A percentile compares a stretch with the other conserved stretches of the same genome.
These are phyloP conservation scores for Hyposoter didymator DNA, from an alignment of 2,888 invertebrate species.

Conservation along the genomic window DNA sequence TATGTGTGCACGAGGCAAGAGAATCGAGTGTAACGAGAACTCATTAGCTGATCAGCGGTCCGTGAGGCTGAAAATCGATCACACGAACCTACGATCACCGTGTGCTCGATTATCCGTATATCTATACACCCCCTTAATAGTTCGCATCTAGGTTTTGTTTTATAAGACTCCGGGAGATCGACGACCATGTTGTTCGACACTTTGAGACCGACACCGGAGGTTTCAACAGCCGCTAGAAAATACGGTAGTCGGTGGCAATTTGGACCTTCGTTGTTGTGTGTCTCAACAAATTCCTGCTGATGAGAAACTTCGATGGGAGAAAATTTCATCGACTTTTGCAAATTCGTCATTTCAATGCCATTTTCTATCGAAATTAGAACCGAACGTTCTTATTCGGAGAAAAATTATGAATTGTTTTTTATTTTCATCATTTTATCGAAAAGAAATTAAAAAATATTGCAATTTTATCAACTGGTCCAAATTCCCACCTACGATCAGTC, in stretches of 20 bases:
- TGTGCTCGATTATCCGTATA: slow-evolving; percentile 36
- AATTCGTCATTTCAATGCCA: background rate
- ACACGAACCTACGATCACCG: slow-evolving; percentile 55
- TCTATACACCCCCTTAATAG: slow-evolving; percentile 30
- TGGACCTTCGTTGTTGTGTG: slow-evolving; percentile 6
- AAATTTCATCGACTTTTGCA: background rate
- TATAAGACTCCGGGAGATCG: slow-evolving; percentile 47
- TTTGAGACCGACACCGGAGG: slow-evolving; percentile 36
- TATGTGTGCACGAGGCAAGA: slow-evolving; percentile 18
- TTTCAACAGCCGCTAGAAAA: background rate
- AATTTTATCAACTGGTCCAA: background rate
- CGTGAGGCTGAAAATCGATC: slow-evolving; percentile 67
- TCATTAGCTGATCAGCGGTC: slow-evolving; percentile 68
- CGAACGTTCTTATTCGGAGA: background rate
- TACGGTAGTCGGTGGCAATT: background rate
- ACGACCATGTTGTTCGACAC: slow-evolving; percentile 63
- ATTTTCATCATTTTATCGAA: background rate
- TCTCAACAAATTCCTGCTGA: too few species aligned
- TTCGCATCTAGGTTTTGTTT: slow-evolving; percentile 28
- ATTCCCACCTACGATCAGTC: background rate
- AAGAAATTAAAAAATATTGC: background rate
- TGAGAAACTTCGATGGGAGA: too few species aligned
- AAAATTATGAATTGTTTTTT: background rate
- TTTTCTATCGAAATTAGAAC: background rate
- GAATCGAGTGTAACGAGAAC: slow-evolving; percentile 63